Evolutionary conservation across 64 coral and sea anemone genomes (phyloP), one percentile per base, ranked within the genome.

Genomic region (Dendrophyllia cribrosa): DNA sequence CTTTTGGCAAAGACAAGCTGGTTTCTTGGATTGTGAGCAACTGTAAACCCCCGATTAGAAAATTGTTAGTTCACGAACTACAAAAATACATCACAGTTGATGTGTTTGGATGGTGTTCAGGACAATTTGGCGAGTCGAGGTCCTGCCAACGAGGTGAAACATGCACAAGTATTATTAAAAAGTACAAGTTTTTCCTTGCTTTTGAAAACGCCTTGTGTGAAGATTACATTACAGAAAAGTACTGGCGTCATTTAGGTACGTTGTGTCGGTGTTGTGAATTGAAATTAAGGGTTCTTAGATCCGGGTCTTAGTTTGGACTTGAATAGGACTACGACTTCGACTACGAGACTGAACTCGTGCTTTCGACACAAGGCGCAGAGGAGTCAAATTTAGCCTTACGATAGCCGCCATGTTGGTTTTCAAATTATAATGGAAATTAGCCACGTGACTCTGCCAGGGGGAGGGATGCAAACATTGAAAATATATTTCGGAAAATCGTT

Each of bases 71-170:
- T 72, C 70, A 72, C 15, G 70, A 72, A 46, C 14, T 72, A 15
- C 70, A 48, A 46, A 72, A 72, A 44, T 44, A 72, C 25, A 72
- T 72, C 34, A 9, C 70, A 72, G 70, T 72, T 72, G 70, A 72
- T 44, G 70, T 72, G 34, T 72, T 12, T 45, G 70, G 70, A 44
- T 3, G 43, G 5, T 72, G 70, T 25, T 72, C 70, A 46, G 70
- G 43, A 45, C 9, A 72, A 44, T 72, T 72, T 72, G 70, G 25
- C 12, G 14, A 45, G 15, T 4, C 26, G 7, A 72, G 26, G 34
- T 12, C 0, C 11, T 72, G 70, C 34, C 26, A 8, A 72, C 61
- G 61, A 5, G 9, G 9, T 46, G 13, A 17, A 45, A 4, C 3
- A 2, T 72, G 70, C 34, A 72, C 10, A 6, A 56, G 7, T 56